Evolutionary conservation across 2,797 vertebrate genomes (phyloP).

Genomic region (Eupleurogrammus muticus): DNA sequence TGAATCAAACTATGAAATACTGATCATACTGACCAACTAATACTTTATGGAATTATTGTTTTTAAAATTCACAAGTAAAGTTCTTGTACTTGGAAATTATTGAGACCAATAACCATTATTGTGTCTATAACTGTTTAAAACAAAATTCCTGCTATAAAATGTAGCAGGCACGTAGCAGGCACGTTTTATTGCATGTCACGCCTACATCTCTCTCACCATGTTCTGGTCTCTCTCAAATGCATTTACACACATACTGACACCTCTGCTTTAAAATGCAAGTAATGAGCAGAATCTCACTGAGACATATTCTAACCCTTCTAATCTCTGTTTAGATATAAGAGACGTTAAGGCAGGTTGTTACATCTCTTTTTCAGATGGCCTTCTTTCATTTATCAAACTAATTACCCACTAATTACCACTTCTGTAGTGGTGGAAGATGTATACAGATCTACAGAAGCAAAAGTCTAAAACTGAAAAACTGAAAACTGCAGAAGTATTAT

Average conservation of each 20-base stretch:
- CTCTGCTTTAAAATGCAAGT: neutral
- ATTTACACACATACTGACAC: neutral
- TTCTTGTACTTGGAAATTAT: neutral
- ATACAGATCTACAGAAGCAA: too few relatives aligned
- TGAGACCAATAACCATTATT: neutral
- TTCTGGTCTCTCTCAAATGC: neutral
- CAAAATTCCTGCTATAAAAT: neutral
- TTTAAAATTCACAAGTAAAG: neutral
- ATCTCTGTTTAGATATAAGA: conserved; percentile 27
- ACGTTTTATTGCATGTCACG: neutral
- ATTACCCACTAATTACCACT: conserved; percentile 8
- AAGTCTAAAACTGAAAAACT: too few relatives aligned
- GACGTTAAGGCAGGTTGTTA: neutral
- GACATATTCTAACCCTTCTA: conserved; percentile 9
- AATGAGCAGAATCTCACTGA: conserved; percentile 1
- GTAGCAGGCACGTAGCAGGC: neutral
- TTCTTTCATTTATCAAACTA: neutral
- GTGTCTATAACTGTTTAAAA: neutral
- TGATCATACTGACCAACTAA: neutral
- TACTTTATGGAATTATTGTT: neutral
- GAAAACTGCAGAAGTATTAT: too few relatives aligned
- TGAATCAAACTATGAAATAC: neutral
- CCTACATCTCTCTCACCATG: neutral
- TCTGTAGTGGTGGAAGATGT: too few relatives aligned
- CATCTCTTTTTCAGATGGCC: neutral